Base-by-base conservation (phyloP, 2,888 invertebrate species). In the Drosophila meridionalis region DNA sequence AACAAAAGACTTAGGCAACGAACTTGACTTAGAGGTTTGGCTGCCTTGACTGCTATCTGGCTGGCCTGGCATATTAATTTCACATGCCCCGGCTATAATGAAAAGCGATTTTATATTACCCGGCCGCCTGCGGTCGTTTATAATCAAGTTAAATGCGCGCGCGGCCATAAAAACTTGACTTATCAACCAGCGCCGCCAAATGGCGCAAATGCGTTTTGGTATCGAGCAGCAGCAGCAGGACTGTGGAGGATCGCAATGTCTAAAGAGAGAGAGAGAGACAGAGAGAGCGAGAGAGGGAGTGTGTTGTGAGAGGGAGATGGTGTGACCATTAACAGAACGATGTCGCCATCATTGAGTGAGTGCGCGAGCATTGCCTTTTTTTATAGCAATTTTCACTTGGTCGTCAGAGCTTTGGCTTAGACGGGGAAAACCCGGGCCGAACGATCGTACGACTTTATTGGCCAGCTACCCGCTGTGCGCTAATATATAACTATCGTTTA, bases 1-100 rank as follows among this genome's bases (percentile, higher is more conserved):
- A 87, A 87, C 90, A 86, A 87, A 88, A 88, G 90, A 88, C 90
- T 90, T 85, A 89, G 89, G 85, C 83, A 79, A 73, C 88, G 83
- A 88, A 88, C 87, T 80, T 73, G 84, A 68, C 73, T 87, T 66
- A 53, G 62, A 48, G 82, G 78, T 78, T 73, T 82, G 45, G 68
- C 60, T 63, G 63, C 55, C 66, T 74, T 72, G 52, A 42, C 48
- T 57, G 50, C 40, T 45, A 43, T 53, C 38, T 48, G 66, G 53
- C 65, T 55, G 50, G 62, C 7, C 53, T 55, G 60, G 73, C 76
- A 82, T 85, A 85, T 85, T 85, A 87, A 85, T 85, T 89, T 85
- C 82, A 87, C 87, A 79, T 85, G 90, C 78, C 75, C 70, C 45
- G 68, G 63, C 76, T 60, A 78, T 85, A 85, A 85, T 85, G 85